A percentile compares a stretch with the other conserved stretches of the same genome.
These are phyloP conservation scores for Colaptes auratus DNA, from an alignment of 2,113 vertebrate genomes.

Conservation along the genomic window DNA sequence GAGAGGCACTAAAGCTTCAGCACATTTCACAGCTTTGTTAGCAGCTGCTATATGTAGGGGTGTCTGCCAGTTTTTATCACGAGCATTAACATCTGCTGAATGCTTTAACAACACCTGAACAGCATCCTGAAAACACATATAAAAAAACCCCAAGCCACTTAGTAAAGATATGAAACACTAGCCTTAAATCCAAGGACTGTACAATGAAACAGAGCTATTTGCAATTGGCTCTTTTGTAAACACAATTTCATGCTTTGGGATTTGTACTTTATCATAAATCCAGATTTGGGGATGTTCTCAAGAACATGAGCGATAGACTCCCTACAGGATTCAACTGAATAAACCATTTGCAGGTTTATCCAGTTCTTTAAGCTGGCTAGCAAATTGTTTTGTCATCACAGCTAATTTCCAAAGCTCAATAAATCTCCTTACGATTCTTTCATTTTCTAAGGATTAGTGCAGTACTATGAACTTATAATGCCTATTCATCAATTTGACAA, in stretches of 20 bases:
- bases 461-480: not conserved
- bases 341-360: not conserved
- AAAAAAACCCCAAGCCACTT: not conserved
- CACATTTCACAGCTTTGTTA: slow-evolving; percentile 96
- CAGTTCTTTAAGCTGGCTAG: not conserved
- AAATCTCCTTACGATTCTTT: not conserved
- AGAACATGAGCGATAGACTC: not conserved
- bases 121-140: slow-evolving; percentile 84
- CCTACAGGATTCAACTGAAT: not conserved
- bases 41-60: slow-evolving; percentile 95
- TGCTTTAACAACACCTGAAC: slow-evolving; percentile 97
- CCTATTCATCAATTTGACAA: not conserved
- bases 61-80: slow-evolving; percentile 99
- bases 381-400: not conserved
- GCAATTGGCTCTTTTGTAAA: not conserved
- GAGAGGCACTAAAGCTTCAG: slow-evolving; percentile 93
- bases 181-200: not conserved
- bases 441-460: not conserved
- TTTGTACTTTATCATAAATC: not conserved
- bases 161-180: not conserved
- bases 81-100: slow-evolving; percentile 96
- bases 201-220: not conserved
- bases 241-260: not conserved
- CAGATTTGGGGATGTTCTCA: not conserved
- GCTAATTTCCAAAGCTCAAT: not conserved